phyloP scores from a whole-genome alignment of 2,113 vertebrate genomes.

The Egretta garzetta region DNA sequence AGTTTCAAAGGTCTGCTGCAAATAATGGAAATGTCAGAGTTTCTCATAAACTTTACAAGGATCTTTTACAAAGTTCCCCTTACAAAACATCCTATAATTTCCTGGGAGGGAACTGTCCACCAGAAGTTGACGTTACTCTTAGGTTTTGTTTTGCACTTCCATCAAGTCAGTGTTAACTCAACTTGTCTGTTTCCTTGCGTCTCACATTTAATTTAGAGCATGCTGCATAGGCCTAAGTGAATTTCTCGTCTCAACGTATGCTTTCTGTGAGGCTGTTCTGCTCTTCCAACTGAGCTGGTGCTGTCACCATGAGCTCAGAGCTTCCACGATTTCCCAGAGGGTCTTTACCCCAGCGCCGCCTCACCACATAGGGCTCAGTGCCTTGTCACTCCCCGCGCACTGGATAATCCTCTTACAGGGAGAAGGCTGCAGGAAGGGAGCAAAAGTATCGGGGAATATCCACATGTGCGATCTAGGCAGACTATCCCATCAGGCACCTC shows the following conservation, averaged over 20 bases:
- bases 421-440: not conserved
- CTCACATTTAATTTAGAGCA: not conserved
- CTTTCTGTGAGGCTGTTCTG: not conserved
- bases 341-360: not conserved
- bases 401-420: not conserved
- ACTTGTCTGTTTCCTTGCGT: not conserved
- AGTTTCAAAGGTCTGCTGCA: slow-evolving; percentile 28
- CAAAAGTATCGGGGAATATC: not conserved
- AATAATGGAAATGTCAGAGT: not conserved
- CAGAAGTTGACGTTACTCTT: not conserved
- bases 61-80: not conserved
- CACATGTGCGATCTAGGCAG: not conserved
- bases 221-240: not conserved
- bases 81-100: not conserved
- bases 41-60: not conserved
- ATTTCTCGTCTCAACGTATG: not conserved
- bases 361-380: fast-evolving
- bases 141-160: not conserved
- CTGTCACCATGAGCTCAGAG: not conserved
- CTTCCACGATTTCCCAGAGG: not conserved
- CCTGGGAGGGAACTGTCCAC: not conserved
- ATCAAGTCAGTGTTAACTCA: not conserved
- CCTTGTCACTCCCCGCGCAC: fast-evolving
- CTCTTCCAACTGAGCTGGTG: not conserved
- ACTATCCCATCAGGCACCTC: not conserved